Conservation (phyloP, 2,888 invertebrate species). For the Sinelater perroti region DNA sequence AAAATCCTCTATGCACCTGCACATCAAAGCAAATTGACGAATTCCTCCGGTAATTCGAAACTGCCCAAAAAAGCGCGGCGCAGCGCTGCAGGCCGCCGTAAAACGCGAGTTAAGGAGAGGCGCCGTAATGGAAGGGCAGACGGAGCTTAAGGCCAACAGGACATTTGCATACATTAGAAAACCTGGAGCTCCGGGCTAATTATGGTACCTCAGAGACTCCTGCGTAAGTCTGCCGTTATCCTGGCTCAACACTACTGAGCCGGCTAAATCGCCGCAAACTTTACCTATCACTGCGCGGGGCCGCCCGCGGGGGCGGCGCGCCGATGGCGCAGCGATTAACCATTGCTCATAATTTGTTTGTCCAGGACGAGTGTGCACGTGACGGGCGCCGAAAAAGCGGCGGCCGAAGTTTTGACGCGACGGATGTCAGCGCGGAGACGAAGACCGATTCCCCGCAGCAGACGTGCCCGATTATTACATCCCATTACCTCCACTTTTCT, state of each 20-base stretch:
- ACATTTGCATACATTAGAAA: slow-evolving; percentile 54
- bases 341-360: slow-evolving; percentile 20
- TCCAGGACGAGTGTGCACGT: slow-evolving; percentile 33
- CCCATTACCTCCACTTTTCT: slow-evolving; percentile 50
- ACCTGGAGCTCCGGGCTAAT: slow-evolving; percentile 48
- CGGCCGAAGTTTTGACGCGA: slow-evolving; percentile 49
- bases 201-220: slow-evolving; percentile 52
- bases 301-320: slow-evolving; percentile 14
- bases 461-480: slow-evolving; percentile 49
- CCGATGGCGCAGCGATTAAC: slow-evolving; percentile 12
- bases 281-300: slow-evolving; percentile 30
- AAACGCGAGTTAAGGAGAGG: slow-evolving; percentile 6
- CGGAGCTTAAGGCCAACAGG: slow-evolving; percentile 35
- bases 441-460: slow-evolving; percentile 35
- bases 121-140: slow-evolving; percentile 4
- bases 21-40: too few species aligned
- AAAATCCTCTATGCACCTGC: too few species aligned
- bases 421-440: too few species aligned
- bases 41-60: neutral
- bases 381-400: slow-evolving; percentile 40
- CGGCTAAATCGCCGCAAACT: slow-evolving; percentile 40
- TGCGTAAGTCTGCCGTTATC: slow-evolving; percentile 45
- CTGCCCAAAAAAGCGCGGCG: neutral
- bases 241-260: slow-evolving; percentile 40
- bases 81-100: neutral